Evolutionary conservation across 2,113 vertebrate genomes (phyloP).

Genomic region (Oryzias javanicus): DNA sequence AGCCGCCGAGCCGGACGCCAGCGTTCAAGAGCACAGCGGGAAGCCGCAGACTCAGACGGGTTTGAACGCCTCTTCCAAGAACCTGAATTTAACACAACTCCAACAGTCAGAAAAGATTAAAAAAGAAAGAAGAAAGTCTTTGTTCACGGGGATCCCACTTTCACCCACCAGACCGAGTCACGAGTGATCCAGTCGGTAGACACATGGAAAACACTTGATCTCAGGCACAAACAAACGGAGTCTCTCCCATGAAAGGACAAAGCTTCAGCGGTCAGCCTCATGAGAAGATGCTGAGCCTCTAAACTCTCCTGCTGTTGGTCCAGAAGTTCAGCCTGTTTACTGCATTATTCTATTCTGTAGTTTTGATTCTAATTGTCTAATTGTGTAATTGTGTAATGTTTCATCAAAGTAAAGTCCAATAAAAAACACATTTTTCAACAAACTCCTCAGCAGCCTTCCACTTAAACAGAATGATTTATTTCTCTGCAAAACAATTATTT

Average conservation of each 20-base stretch:
- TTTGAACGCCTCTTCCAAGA: slow-evolving; percentile 10
- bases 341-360: no score
- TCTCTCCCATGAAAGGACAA: not conserved
- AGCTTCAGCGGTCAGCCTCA: slow-evolving; percentile 4
- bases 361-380: no score
- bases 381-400: no score
- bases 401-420: no score
- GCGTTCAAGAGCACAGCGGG: slow-evolving; percentile 43
- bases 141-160: not conserved
- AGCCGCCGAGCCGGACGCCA: slow-evolving; percentile 37
- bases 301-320: no score
- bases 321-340: no score
- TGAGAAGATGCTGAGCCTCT: not conserved
- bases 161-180: not conserved
- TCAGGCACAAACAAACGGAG: not conserved
- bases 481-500: slow-evolving; percentile 24
- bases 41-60: not conserved
- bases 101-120: not conserved
- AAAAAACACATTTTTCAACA: not conserved
- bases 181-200: not conserved
- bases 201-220: no score
- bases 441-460: not conserved
- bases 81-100: slow-evolving; percentile 17
- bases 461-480: slow-evolving; percentile 19
- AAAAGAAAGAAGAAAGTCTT: slow-evolving; percentile 1